Base-by-base conservation (phyloP, 2,888 invertebrate genomes). In the Trissoscelio sp. region DNA sequence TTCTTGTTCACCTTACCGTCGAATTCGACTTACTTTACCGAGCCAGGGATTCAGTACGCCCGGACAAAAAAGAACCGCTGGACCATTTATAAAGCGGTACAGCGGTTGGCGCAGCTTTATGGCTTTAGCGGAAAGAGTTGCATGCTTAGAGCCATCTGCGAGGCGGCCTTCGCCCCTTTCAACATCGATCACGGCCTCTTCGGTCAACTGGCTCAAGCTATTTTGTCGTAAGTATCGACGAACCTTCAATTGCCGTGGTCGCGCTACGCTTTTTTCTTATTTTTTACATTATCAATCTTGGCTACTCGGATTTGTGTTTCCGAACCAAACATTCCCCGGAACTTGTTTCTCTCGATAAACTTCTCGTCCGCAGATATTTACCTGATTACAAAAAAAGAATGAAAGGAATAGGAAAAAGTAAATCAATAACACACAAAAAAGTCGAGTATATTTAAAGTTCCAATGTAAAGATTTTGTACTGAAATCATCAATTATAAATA, bases 101-200 rank as follows among this genome's bases (percentile, higher is more conserved):
- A 94, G 83, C 92, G 93, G 53, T 93, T 94, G 89, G 92, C 92
- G 34, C 92, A 93, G 55, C 22, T 88, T 58, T 89, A 89, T 66
- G 90, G 89, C 42, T 87, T 89, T 37, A 88, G 87, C 2, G 89
- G 91, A 5, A 93, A 95, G 78, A 93, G 94, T 12, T 97, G 97
- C 90, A 88, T 97, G 85, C 92, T 96, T 77, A 93, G 95, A 85
- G 94, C 95, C 83, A 96, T 97, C 88, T 97, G 97, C 89, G 96
- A 97, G 89, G 94, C 95, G 3, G 94, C 96, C 0, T 93, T 94
- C 81, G 92, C 93, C 60, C 94, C 96, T 57, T 94, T 96, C 88
- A 94, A 93, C 85, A 93, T 93, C 86, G 93, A 94, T 86, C 94
- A 95, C 85, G 96, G 96, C 2, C 92, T 96, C 83, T 93, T 96